These are phyloP conservation scores for Eulemur rufifrons DNA, from an alignment of 2,113 vertebrate species.

Conservation along the genomic window DNA sequence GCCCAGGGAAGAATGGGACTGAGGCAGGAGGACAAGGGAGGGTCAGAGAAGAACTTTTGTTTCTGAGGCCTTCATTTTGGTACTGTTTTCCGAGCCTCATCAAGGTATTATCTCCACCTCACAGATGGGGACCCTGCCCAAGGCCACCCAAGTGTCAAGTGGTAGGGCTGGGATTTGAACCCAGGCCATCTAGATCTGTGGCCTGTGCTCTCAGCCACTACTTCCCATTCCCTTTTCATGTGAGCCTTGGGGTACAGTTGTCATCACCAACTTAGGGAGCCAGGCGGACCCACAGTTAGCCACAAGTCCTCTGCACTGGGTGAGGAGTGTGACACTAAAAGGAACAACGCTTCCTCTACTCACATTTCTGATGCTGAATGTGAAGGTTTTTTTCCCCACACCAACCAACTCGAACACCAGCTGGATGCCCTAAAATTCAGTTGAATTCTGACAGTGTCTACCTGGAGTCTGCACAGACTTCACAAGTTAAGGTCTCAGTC, in stretches of 20 bases:
- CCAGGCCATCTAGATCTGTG: fast-evolving
- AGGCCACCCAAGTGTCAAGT: neutral
- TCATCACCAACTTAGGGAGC: neutral
- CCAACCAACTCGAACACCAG: neutral
- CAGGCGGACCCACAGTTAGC: neutral
- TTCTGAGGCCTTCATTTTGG: too few relatives aligned
- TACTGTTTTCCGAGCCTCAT: too few relatives aligned
- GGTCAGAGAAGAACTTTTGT: too few relatives aligned
- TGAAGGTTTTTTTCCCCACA: neutral
- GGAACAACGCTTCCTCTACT: neutral
- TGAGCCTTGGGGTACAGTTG: fast-evolving
- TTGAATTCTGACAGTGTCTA: neutral
- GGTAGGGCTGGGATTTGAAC: neutral
- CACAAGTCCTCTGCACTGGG: fast-evolving
- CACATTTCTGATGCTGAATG: neutral
- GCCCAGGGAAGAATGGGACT: too few relatives aligned
- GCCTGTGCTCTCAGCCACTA: neutral
- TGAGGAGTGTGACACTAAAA: neutral
- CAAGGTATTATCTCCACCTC: too few relatives aligned
- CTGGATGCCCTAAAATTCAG: neutral
- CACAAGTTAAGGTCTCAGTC: neutral
- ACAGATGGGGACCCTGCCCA: neutral
- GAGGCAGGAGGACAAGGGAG: too few relatives aligned
- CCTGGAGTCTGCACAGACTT: neutral
- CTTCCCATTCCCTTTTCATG: fast-evolving